Evolutionary conservation across 2,888 invertebrate genomes (phyloP), one percentile per base, ranked within the genome.

Genomic region (Geotrupes spiniger): DNA sequence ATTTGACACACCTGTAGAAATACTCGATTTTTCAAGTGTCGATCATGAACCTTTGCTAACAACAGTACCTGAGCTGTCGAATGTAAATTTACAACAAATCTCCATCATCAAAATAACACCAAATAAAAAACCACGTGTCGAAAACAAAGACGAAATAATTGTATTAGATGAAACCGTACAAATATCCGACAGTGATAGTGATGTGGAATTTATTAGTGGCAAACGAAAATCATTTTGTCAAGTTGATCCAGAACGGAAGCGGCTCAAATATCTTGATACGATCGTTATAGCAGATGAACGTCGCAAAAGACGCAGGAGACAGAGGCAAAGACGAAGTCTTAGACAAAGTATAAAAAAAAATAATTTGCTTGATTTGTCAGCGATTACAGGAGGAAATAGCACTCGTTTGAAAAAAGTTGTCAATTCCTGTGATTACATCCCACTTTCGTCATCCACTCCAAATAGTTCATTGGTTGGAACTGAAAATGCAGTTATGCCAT

Each of bases 151-250:
- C 15, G 33, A 33, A 2, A 14, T 33, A 9, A 33, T 33, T 12
- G n/a, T n/a, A 9, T 16, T 42, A 9, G 27, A 42, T 16, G 28
- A 14, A 12, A 41, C n/a, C 17, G 12, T 10, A 6, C 10, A 10
- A 15, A 9, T 14, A 26, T 11, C 4, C 15, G 12, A 41, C 14
- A 14, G 11, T 41, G 28, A 41, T 14, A 41, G 41, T 41, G 28
- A 41, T 11, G 4, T 28, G 29, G 26, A 29, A 9, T 27, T 28
- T 9, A 6, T 41, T 14, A 14, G 10, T 25, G 1, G 17, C 8
- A 38, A 38, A 38, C 9, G 38, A 11, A 38, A 38, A 38, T 12
- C 10, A 4, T 11, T n/a, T 8, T 38, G 1, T 38, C 16, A 21
- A 16, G 16, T 12, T 25, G 17, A 1, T 3, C 11, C 33, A 10